Conservation (phyloP, 1,140 invertebrate species). For the Hylaeus volcanicus region DNA sequence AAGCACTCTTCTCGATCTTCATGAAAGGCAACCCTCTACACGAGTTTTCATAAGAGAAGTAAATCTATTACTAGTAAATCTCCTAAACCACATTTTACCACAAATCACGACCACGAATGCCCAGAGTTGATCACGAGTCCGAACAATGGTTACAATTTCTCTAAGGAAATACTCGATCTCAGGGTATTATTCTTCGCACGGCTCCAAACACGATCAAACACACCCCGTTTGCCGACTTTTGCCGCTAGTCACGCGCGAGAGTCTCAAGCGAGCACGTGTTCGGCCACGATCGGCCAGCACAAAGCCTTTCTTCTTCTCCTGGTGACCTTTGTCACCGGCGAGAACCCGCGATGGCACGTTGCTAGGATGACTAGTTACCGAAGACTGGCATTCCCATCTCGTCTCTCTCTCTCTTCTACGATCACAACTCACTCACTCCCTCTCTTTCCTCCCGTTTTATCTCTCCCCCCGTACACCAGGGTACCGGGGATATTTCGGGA, state of each 20-base stretch:
- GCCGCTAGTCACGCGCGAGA: background rate
- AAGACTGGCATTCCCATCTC: slow-evolving; percentile 69
- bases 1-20: too few relatives aligned
- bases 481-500: slow-evolving; percentile 59
- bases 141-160: too few relatives aligned
- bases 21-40: too few relatives aligned
- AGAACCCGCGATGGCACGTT: slow-evolving; percentile 51
- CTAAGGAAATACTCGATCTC: too few relatives aligned
- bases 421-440: slow-evolving; percentile 38
- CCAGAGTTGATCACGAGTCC: background rate
- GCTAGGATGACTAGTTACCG: slow-evolving; percentile 64
- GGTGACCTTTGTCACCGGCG: slow-evolving; percentile 39
- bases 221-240: background rate
- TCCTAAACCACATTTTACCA: background rate
- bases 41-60: too few relatives aligned
- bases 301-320: slow-evolving; percentile 21
- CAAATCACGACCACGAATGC: background rate
- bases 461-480: slow-evolving; percentile 50
- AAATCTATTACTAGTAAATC: too few relatives aligned
- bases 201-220: too few relatives aligned
- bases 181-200: too few relatives aligned
- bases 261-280: background rate
- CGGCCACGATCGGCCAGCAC: background rate
- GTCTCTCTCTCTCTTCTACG: slow-evolving; percentile 53
- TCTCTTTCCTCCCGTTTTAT: slow-evolving; percentile 58